Evolutionary conservation across 2,888 invertebrate species (phyloP), one percentile per base, ranked within the genome.

Genomic region (Drosophila subquinaria): DNA sequence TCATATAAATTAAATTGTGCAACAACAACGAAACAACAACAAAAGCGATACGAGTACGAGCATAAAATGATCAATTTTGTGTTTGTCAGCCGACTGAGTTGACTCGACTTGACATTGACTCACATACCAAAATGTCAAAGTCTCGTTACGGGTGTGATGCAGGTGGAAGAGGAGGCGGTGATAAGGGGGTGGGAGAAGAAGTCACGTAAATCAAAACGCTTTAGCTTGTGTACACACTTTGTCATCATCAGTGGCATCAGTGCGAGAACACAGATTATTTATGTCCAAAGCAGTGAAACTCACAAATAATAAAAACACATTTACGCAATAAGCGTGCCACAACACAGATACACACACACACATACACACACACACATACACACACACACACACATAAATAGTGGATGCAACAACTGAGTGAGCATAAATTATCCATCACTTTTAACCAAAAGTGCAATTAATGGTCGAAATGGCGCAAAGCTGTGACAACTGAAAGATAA

Each of bases 51-150:
- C 35, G 23, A 40, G 40, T 40, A 27, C 23, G 30, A 59, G 47
- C 47, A 62, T 48, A 50, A 47, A 55, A 50, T 63, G 62, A 62
- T 67, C 45, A 62, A 40, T 67, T 67, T 53, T 61, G 17, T 50
- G 63, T 51, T 42, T 50, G 43, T 45, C 55, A 55, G 53, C 13
- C 20, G 48, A 47, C 68, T n/a, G 35, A 43, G 33, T 57, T 36
- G 56, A 45, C 56, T 57, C 83, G 88, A 78, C 56, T 57, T 83
- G 84, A 78, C 88, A 84, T 82, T 84, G 84, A 82, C 88, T 82
- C 74, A 88, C 85, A 76, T 82, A 69, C 73, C 52, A 67, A 74
- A 83, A 71, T 62, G 71, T 60, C 67, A 80, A 81, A 73, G 73
- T 57, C 65, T 69, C 56, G 62, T 60, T 68, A 55, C 53, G 63